phyloP scores from a whole-genome alignment of 2,888 invertebrate genomes.

The Leptopilina syphax region DNA sequence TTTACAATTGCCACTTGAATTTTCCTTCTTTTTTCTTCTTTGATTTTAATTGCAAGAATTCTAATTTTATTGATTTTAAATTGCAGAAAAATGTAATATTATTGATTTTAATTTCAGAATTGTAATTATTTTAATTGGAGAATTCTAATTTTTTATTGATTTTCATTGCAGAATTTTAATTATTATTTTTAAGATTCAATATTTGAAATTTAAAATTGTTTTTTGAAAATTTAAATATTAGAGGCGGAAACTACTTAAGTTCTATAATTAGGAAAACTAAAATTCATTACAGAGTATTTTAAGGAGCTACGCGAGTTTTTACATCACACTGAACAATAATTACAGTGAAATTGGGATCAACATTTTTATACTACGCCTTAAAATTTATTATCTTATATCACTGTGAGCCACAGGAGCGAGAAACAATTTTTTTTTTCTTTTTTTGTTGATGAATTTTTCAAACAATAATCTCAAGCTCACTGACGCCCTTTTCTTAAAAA shows the following conservation, averaged over 20 bases:
- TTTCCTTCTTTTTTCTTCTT: neutral
- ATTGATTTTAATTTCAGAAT: too few species aligned
- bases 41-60: neutral
- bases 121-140: too few species aligned
- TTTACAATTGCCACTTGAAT: too few species aligned
- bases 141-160: neutral
- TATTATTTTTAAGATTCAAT: too few species aligned
- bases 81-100: too few species aligned
- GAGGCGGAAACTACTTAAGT: neutral
- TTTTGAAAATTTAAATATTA: neutral
- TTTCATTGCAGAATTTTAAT: too few species aligned
- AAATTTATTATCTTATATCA: slow-evolving; percentile 24
- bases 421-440: neutral
- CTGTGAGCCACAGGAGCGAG: slow-evolving; percentile 17
- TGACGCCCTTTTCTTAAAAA: neutral
- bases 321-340: slow-evolving; percentile 8
- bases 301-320: slow-evolving; percentile 24
- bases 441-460: neutral
- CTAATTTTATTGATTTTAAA: neutral
- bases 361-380: slow-evolving; percentile 3
- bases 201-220: too few species aligned
- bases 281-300: slow-evolving; percentile 7
- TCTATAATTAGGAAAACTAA: too few species aligned
- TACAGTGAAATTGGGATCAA: slow-evolving; percentile 12
- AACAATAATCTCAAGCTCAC: neutral